These are phyloP conservation scores for Rotaria magnacalcarata DNA, from an alignment of 2,888 invertebrate species.

Conservation along the genomic window DNA sequence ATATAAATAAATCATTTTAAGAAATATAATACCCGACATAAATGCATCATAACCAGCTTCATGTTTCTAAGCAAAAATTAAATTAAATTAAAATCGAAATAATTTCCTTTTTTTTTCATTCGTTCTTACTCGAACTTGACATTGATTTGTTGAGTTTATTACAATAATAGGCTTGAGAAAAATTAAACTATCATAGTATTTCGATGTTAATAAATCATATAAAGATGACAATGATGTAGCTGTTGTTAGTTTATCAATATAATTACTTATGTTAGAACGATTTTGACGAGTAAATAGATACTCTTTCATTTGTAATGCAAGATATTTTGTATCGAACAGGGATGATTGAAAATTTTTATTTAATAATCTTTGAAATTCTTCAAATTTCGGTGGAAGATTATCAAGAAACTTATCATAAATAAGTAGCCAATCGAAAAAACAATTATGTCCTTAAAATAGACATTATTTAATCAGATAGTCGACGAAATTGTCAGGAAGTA, in stretches of 20 bases:
- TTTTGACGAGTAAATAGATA: slow-evolving; percentile 4
- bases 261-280: background rate
- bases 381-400: background rate
- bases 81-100: background rate
- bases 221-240: background rate
- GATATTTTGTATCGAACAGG: slow-evolving; percentile 1
- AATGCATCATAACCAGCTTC: slow-evolving; percentile 32
- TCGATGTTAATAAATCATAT: slow-evolving; percentile 16
- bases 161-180: background rate
- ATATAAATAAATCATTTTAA: slow-evolving; percentile 17
- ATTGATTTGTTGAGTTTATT: background rate
- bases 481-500: no score
- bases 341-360: background rate
- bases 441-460: background rate
- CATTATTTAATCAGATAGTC: no score
- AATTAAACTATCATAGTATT: slow-evolving; percentile 5
- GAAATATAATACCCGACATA: background rate
- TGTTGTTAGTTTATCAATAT: background rate
- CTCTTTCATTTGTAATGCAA: background rate
- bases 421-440: slow-evolving; percentile 10
- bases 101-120: background rate
- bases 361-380: background rate
- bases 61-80: background rate
- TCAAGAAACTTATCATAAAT: slow-evolving; percentile 28
- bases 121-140: background rate